Evolutionary conservation across 1,140 invertebrate genomes (phyloP), one percentile per base, ranked within the genome.

Genomic region (Steinernema feltiae): DNA sequence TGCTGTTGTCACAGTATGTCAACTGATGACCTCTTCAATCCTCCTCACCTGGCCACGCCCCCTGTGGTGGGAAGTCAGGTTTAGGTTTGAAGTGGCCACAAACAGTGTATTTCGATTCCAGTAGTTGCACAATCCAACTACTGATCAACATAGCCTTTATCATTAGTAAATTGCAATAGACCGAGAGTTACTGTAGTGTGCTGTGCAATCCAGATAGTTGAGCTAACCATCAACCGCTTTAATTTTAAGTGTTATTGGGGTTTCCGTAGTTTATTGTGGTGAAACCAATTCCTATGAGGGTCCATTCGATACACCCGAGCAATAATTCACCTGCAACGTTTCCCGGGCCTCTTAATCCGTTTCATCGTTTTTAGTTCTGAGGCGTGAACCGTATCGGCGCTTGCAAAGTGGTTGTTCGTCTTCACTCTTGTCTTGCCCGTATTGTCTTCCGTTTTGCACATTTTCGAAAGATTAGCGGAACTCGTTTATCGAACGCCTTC

Each of bases 381-480:
- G 53, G 53, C 53, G 53, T 63, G 53, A 63, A 63, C 7, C 53
- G 53, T n/a, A 7, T 63, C 53, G 53, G 53, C 24, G 53, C 53
- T 27, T 63, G 15, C 12, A 27, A 63, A 63, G 53, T 27, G 53
- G 15, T 27, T 27, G 7, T 63, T 63, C 53, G 2, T 7, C n/a
- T n/a, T n/a, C n/a, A 7, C 53, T 15, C 53, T 63, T 63, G 7
- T 3, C 53, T 21, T 15, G 7, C 24, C 24, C 53, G 12, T 27
- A 63, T 63, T 63, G 53, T 63, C 3, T 63, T 63, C 53, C 53
- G 53, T 63, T 63, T 27, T 27, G 53, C 53, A 63, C 53, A 63
- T 63, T 63, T 63, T 63, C 24, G 53, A 63, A 63, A 63, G 53
- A 63, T 63, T 63, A 63, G 53, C 53, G 53, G 53, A 63, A 63